Percentiles rank a stretch among this genome's conserved stretches.
Evolutionary conservation across 2,113 vertebrate species (phyloP).

Genomic region (Hemibagrus wyckioides): DNA sequence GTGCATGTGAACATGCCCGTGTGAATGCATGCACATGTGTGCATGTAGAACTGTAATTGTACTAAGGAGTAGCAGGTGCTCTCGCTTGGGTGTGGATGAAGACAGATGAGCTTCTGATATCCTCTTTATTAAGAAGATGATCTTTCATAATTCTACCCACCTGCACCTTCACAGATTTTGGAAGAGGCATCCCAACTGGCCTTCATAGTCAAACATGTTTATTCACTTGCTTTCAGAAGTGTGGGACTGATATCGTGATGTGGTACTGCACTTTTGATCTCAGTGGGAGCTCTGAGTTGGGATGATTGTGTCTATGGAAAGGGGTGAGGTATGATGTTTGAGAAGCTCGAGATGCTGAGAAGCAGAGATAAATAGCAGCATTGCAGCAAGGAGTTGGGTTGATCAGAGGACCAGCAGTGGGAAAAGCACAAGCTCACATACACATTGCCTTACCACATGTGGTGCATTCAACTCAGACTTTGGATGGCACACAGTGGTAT

Average conservation of each 20-base stretch:
- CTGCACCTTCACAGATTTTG: conserved; percentile 71
- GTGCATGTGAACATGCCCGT: background rate
- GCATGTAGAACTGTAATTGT: conserved; percentile 39
- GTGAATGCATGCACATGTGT: background rate
- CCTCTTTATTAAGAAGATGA: conserved; percentile 77
- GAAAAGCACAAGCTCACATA: conserved; percentile 2
- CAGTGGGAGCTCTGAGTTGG: conserved; percentile 2
- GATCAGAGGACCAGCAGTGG: conserved; percentile 20
- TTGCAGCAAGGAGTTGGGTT: background rate
- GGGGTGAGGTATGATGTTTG: conserved; percentile 14
- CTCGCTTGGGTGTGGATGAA: conserved; percentile 74
- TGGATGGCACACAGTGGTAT: background rate
- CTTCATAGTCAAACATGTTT: conserved; percentile 2
- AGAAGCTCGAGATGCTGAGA: conserved; percentile 19
- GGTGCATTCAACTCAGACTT: background rate
- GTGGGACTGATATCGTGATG: background rate
- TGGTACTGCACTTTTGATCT: background rate
- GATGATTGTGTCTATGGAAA: conserved; percentile 9
- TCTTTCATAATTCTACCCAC: conserved; percentile 73
- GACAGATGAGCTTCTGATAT: conserved; percentile 75
- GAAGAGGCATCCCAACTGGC: conserved; percentile 50
- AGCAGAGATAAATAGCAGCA: background rate
- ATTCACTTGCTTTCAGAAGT: background rate
- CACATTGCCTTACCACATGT: background rate
- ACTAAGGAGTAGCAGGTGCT: conserved; percentile 72